Conservation (phyloP, 2,888 invertebrate genomes). For the Myathropa florea region DNA sequence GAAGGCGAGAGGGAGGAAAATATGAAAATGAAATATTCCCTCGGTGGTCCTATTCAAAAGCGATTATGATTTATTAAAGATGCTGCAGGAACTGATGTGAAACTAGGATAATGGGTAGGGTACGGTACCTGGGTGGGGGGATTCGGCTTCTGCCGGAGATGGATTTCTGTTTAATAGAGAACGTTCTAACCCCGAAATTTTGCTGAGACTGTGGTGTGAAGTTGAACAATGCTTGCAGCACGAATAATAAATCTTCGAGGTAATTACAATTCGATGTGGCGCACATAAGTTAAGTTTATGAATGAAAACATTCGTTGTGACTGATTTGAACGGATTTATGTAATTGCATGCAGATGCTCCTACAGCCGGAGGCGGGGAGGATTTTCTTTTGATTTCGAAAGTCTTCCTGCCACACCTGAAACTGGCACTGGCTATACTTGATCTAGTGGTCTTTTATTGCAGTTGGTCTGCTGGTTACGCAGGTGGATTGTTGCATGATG, state of each 20-base stretch:
- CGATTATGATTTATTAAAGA: slow-evolving; percentile 55
- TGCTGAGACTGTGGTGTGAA: background rate
- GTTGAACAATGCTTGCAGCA: background rate
- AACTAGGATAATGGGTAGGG: background rate
- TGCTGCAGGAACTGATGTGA: slow-evolving; percentile 19
- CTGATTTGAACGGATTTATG: too few species aligned
- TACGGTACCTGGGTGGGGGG: background rate
- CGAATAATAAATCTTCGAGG: slow-evolving; percentile 3
- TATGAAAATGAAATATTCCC: slow-evolving; percentile 33
- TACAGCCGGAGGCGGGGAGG: too few species aligned
- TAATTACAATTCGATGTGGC: slow-evolving; percentile 18
- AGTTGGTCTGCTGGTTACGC: too few species aligned
- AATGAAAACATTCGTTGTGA: background rate
- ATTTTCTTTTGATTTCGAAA: too few species aligned
- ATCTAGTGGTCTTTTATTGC: too few species aligned
- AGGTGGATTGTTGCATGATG: too few species aligned
- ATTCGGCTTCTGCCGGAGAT: background rate
- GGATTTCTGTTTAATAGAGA: background rate
- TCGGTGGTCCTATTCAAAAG: slow-evolving; percentile 31
- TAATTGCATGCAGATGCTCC: too few species aligned
- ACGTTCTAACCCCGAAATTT: background rate
- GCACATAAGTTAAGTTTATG: background rate
- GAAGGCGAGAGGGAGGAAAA: background rate
- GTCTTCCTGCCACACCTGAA: too few species aligned
- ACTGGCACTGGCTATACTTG: too few species aligned